Conservation (phyloP, 1,140 invertebrate genomes). For the Drosophila pseudoananassae region DNA sequence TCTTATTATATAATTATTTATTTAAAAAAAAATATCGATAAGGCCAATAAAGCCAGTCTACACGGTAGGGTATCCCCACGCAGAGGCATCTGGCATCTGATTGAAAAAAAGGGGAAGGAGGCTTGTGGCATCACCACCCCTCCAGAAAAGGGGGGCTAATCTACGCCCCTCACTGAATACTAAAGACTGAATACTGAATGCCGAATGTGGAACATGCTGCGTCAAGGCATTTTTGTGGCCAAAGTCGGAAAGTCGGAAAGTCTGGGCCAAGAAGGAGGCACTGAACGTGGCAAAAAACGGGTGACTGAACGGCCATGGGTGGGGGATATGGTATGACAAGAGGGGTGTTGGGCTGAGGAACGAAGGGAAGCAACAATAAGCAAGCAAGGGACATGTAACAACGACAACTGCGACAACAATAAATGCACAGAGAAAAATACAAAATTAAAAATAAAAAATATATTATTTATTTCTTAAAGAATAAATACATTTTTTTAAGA, state of each 20-base stretch:
- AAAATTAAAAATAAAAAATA: no score
- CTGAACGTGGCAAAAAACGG: slow-evolving; percentile 37
- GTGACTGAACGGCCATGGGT: slow-evolving; percentile 45
- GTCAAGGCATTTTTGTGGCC: slow-evolving; percentile 65
- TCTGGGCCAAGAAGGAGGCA: slow-evolving; percentile 11
- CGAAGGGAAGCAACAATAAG: slow-evolving; percentile 48
- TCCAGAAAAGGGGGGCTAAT: neutral
- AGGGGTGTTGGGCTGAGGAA: no score
- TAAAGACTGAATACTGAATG: slow-evolving; percentile 11
- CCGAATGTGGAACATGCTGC: slow-evolving; percentile 66
- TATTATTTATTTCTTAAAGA: no score
- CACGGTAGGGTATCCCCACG: no score
- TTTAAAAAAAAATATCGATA: no score
- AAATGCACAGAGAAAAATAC: slow-evolving; percentile 1
- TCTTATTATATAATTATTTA: no score
- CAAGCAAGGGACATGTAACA: slow-evolving; percentile 47
- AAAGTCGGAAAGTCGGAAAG: slow-evolving; percentile 43
- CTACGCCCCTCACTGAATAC: neutral
- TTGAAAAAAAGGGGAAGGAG: no score
- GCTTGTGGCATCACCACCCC: no score
- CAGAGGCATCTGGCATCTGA: no score
- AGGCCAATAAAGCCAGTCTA: no score
- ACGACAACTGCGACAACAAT: slow-evolving; percentile 50
- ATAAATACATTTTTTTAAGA: no score
- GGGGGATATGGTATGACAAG: neutral